phyloP scores from a whole-genome alignment of 1,140 invertebrate species.

The Mercenaria mercenaria region DNA sequence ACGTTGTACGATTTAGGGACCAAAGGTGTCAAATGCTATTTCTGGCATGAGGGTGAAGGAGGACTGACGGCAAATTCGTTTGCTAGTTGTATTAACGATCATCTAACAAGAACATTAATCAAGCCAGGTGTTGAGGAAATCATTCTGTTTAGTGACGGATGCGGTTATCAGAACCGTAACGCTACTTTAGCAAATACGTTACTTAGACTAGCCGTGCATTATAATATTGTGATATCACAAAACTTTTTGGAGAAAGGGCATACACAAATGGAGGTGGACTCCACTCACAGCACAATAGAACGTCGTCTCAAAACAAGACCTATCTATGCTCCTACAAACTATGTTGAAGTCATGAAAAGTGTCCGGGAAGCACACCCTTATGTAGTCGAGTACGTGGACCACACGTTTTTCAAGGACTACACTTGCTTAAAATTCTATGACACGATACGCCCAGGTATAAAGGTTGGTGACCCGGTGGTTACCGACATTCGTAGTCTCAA shows the following conservation, averaged over 20 bases:
- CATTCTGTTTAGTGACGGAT: slow-evolving; percentile 27
- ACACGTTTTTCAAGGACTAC: background rate
- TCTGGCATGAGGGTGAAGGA: slow-evolving; percentile 21
- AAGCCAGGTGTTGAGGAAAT: slow-evolving; percentile 30
- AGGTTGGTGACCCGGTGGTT: slow-evolving; percentile 48
- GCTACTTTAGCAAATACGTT: slow-evolving; percentile 29
- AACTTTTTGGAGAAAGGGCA: background rate
- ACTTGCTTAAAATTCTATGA: background rate
- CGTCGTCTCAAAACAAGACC: background rate
- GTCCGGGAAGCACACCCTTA: background rate
- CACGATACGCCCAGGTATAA: slow-evolving; percentile 34
- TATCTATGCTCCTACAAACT: slow-evolving; percentile 33
- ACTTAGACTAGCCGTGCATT: background rate
- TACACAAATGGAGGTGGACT: slow-evolving; percentile 23
- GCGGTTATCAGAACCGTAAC: slow-evolving; percentile 32
- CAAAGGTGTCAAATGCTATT: slow-evolving; percentile 26
- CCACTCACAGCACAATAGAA: slow-evolving; percentile 11
- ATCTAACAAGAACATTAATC: background rate
- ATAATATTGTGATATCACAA: slow-evolving; percentile 18
- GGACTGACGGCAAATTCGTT: slow-evolving; percentile 8
- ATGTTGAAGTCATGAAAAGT: slow-evolving; percentile 1
- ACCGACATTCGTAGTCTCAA: slow-evolving; percentile 31
- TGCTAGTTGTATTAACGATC: slow-evolving; percentile 10
- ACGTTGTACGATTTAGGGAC: background rate
- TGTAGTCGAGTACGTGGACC: slow-evolving; percentile 29